A percentile compares a stretch with the other conserved stretches of the same genome.
These are phyloP conservation scores for Sylvietta virens DNA, from an alignment of 2,113 vertebrate species.

Conservation along the genomic window DNA sequence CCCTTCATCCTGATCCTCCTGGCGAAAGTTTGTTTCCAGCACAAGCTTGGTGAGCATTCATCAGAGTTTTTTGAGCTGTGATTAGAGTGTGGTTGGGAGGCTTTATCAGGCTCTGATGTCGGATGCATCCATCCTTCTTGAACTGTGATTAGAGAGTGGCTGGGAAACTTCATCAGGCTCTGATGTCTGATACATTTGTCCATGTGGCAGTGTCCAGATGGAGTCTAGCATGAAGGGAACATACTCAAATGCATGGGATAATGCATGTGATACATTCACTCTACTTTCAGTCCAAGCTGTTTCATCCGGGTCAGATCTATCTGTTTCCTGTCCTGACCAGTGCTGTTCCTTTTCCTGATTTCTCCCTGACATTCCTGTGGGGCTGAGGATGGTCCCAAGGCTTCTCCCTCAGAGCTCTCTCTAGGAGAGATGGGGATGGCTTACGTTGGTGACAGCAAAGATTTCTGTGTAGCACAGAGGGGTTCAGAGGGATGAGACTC, in stretches of 20 bases:
- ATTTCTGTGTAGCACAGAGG: not conserved
- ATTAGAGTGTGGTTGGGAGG: not conserved
- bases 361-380: not conserved
- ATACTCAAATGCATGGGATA: not conserved
- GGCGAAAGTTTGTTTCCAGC: slow-evolving; percentile 96
- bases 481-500: not conserved
- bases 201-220: not conserved
- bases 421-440: not conserved
- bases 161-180: not conserved
- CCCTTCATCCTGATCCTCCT: slow-evolving; percentile 96
- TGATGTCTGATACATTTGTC: not conserved
- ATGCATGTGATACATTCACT: not conserved
- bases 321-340: not conserved
- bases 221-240: not conserved
- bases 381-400: not conserved
- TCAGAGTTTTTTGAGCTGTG: not conserved
- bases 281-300: not conserved
- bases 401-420: not conserved
- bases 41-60: slow-evolving; percentile 84
- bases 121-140: not conserved
- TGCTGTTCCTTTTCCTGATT: not conserved
- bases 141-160: too few species aligned
- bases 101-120: not conserved
- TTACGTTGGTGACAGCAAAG: not conserved
- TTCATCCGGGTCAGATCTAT: not conserved